Evolutionary conservation across 2,113 vertebrate genomes (phyloP), one percentile per base, ranked within the genome.

Genomic region (Pteruthius melanotis): DNA sequence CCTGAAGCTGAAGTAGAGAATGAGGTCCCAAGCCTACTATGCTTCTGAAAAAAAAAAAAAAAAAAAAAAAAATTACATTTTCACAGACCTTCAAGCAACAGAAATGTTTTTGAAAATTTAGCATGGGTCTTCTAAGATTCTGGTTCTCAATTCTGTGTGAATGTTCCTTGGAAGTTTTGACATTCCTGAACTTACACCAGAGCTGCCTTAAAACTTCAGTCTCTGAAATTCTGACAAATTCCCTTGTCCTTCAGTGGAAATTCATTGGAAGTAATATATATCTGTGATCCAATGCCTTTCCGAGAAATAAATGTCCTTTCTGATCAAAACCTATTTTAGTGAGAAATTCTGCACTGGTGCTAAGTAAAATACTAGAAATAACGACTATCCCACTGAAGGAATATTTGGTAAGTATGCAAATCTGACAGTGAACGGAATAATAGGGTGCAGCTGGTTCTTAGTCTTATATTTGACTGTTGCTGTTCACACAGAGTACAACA

Each of bases 401-500:
- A 70, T 95, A 87, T 94, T 95, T 94, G 87, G 94, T 94, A 94
- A 95, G 91, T 89, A 95, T 89, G 94, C 81, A 95, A 97, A 95
- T 95, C 31, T 40, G 79, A 64, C 92, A 96, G 81, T 89, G 89
- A 94, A 91, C 30, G 68, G 95, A 95, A 92, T 94, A 97, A 91
- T 95, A 96, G 93, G 90, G 94, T 97, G 93, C 96, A 96, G 87
- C 93, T 95, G 96, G 81, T 81, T 96, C 95, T 92, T 95, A 91
- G 84, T 83, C 96, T 96, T 96, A 80, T 95, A 93, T 95, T 93
- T 96, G 93, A 93, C 93, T 95, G 94, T 96, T 95, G 91, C 95
- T 97, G 93, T 94, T 96, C 95, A 96, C 89, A 96, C 91, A 52
- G 93, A 97, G 89, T 59, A 56, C 50, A 95, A 96, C 96, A 97